phyloP scores from a whole-genome alignment of 2,113 vertebrate genomes.

The Machaerirhynchus nigripectus region DNA sequence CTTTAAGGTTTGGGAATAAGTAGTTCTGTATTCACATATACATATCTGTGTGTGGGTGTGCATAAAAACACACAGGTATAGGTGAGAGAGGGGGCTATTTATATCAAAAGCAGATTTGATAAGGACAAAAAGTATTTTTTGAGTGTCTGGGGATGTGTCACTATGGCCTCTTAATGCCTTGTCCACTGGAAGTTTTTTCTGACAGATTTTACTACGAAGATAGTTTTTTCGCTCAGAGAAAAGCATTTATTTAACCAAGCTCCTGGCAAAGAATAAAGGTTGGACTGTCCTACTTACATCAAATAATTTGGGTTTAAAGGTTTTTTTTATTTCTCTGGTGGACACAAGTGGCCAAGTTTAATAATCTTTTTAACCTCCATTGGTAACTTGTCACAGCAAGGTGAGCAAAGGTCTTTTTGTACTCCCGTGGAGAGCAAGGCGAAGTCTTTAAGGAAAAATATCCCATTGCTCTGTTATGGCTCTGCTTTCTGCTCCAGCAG shows the following conservation, averaged over 20 bases:
- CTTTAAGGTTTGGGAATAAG: background rate
- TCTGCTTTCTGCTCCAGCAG: background rate
- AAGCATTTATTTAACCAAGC: background rate
- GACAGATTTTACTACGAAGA: background rate
- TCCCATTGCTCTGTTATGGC: background rate
- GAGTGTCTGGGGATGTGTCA: background rate
- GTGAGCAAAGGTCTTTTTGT: background rate
- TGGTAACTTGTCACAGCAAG: background rate
- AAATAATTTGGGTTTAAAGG: background rate
- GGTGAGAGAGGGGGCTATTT: background rate
- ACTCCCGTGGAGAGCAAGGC: background rate
- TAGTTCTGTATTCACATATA: background rate
- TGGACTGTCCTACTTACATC: background rate
- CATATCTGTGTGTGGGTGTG: background rate
- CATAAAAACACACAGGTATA: background rate
- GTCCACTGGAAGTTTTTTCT: background rate
- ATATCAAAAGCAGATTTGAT: background rate
- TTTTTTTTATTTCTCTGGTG: background rate
- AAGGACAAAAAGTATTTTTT: background rate
- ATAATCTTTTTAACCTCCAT: background rate
- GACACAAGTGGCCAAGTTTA: background rate
- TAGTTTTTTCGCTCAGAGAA: background rate
- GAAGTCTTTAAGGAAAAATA: background rate
- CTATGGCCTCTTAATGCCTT: background rate
- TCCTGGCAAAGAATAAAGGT: background rate